Evolutionary conservation across 2,888 invertebrate species (phyloP).

Genomic region (Schizotus pectinicornis): DNA sequence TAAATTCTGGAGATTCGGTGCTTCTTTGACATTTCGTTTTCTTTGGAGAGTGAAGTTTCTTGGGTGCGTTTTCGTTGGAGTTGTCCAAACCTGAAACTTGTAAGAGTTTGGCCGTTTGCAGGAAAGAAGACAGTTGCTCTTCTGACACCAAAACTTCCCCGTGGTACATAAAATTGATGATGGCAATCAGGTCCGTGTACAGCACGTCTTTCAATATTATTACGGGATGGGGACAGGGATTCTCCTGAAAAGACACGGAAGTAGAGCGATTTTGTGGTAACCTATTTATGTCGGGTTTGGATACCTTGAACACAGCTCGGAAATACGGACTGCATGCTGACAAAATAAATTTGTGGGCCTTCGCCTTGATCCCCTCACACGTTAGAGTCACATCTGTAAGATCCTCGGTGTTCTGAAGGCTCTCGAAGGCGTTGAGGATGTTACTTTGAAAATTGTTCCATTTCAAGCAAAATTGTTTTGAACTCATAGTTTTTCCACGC

Average conservation of each 20-base stretch:
- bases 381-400: slow-evolving; percentile 76
- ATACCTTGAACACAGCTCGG: slow-evolving; percentile 74
- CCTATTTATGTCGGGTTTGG: not conserved
- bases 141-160: slow-evolving; percentile 75
- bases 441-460: slow-evolving; percentile 78
- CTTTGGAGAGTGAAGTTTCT: slow-evolving; percentile 32
- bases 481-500: slow-evolving; percentile 39
- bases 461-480: slow-evolving; percentile 75
- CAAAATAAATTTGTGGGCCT: slow-evolving; percentile 77
- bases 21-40: slow-evolving; percentile 33
- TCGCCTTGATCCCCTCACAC: slow-evolving; percentile 74
- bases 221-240: slow-evolving; percentile 76
- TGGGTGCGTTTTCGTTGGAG: slow-evolving; percentile 33
- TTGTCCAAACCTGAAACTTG: slow-evolving; percentile 68
- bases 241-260: slow-evolving; percentile 63
- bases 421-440: slow-evolving; percentile 73
- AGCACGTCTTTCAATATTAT: slow-evolving; percentile 74
- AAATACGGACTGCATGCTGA: slow-evolving; percentile 79
- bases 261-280: not conserved
- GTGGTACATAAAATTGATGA: slow-evolving; percentile 75
- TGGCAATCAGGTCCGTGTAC: slow-evolving; percentile 69
- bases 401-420: slow-evolving; percentile 72
- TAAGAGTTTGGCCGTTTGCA: slow-evolving; percentile 70
- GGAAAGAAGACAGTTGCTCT: slow-evolving; percentile 68
- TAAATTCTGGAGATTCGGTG: slow-evolving; percentile 36